phyloP scores from a whole-genome alignment of 2,888 invertebrate genomes.

The Achlya flavicornis region DNA sequence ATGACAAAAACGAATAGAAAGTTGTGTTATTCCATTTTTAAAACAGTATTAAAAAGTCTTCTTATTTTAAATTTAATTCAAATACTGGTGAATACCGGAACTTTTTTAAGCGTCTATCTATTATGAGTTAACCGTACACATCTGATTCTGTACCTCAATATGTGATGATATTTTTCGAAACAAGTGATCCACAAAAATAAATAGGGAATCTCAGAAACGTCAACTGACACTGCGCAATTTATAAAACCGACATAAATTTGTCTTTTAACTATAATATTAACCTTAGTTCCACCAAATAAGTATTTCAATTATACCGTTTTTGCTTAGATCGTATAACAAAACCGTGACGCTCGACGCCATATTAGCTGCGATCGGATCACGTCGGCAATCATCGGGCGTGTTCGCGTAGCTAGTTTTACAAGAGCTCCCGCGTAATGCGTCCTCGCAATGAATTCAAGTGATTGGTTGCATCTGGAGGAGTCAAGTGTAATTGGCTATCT shows the following conservation, averaged over 20 bases:
- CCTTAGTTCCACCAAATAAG: slow-evolving; percentile 42
- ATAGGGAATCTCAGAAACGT: not conserved
- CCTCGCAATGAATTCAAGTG: slow-evolving; percentile 20
- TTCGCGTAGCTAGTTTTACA: slow-evolving; percentile 48
- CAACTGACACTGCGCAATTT: slow-evolving; percentile 4
- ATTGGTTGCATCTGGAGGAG: slow-evolving; percentile 35
- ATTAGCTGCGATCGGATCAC: slow-evolving; percentile 50
- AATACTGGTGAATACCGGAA: not conserved
- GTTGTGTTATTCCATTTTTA: not conserved
- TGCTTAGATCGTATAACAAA: slow-evolving; percentile 75
- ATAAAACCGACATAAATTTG: slow-evolving; percentile 16
- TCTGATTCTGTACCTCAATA: too few species aligned
- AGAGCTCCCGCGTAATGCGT: slow-evolving; percentile 37
- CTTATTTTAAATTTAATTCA: not conserved
- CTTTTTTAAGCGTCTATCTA: not conserved
- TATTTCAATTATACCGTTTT: slow-evolving; percentile 39
- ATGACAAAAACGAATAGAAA: slow-evolving; percentile 21
- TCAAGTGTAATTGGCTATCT: slow-evolving; percentile 48
- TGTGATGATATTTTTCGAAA: too few species aligned
- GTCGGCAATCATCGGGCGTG: slow-evolving; percentile 32
- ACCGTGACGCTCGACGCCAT: slow-evolving; percentile 77
- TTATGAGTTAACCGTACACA: too few species aligned
- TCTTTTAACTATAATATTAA: slow-evolving; percentile 38
- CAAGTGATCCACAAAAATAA: too few species aligned
- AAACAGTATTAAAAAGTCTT: not conserved